Evolutionary conservation across 2,888 invertebrate genomes (phyloP).

Genomic region (Auanema sp.): DNA sequence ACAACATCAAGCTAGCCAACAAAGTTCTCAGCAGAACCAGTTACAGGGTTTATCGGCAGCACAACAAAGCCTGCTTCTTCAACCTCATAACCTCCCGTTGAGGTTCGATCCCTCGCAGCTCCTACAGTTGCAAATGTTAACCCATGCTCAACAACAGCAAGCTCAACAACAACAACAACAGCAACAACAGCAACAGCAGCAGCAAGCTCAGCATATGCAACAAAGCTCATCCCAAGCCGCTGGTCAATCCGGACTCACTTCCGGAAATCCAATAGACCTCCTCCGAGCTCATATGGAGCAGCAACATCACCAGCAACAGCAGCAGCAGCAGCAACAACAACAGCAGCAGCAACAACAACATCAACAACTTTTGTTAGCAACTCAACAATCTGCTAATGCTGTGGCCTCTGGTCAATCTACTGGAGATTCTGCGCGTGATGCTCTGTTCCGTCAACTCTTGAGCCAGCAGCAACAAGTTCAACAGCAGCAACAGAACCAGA

Average conservation of each 20-base stretch:
- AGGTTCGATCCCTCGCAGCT: not conserved
- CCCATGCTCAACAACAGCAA: not conserved
- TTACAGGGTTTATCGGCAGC: not conserved
- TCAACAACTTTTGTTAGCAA: too few relatives aligned
- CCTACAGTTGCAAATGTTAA: not conserved
- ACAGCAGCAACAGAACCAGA: too few relatives aligned
- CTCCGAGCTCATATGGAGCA: slow-evolving; percentile 19
- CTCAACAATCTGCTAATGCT: too few relatives aligned
- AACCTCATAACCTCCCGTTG: not conserved
- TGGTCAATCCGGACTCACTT: not conserved
- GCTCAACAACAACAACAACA: slow-evolving; percentile 3
- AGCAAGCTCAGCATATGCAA: not conserved
- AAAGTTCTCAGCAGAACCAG: too few relatives aligned
- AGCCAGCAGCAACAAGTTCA: too few relatives aligned
- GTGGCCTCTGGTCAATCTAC: too few relatives aligned
- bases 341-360: not conserved
- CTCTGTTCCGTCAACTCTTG: too few relatives aligned
- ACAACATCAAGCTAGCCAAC: too few relatives aligned
- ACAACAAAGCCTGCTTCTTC: not conserved
- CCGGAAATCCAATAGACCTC: slow-evolving; percentile 2
- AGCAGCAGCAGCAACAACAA: slow-evolving; percentile 6
- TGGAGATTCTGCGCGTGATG: too few relatives aligned
- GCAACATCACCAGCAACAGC: slow-evolving; percentile 11
- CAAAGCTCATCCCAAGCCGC: not conserved
- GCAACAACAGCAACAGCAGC: slow-evolving; percentile 2